Conservation (phyloP, 2,888 invertebrate genomes). For the Embidobia sp. region DNA sequence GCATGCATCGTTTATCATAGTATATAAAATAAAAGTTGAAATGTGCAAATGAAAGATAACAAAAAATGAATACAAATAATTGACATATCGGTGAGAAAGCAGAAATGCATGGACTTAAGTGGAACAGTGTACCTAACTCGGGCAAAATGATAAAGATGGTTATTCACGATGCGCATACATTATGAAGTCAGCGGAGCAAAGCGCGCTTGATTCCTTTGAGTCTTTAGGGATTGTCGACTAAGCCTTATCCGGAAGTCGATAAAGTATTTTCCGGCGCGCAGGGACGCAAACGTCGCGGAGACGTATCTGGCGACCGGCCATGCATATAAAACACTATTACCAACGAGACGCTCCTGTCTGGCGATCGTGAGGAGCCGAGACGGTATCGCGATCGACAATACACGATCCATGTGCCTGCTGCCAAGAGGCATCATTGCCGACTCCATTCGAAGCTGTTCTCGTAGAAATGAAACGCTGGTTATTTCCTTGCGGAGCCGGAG, state of each 20-base stretch:
- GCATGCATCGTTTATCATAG: too few relatives aligned
- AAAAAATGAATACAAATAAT: too few relatives aligned
- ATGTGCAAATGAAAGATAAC: too few relatives aligned
- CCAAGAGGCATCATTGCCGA: slow-evolving; percentile 42
- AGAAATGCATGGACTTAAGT: background rate
- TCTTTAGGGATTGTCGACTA: slow-evolving; percentile 59
- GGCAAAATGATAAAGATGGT: slow-evolving; percentile 47
- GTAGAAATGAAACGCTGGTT: slow-evolving; percentile 60
- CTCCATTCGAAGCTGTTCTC: slow-evolving; percentile 56
- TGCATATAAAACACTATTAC: slow-evolving; percentile 62
- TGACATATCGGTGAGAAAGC: too few relatives aligned
- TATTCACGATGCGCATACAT: slow-evolving; percentile 55
- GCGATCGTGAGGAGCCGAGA: slow-evolving; percentile 16
- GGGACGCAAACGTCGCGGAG: slow-evolving; percentile 45
- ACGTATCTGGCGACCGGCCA: slow-evolving; percentile 61
- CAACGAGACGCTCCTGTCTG: slow-evolving; percentile 20
- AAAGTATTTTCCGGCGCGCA: slow-evolving; percentile 54
- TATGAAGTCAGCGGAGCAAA: slow-evolving; percentile 48
- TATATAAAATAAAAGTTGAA: too few relatives aligned
- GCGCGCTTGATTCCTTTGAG: slow-evolving; percentile 56
- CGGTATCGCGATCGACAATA: slow-evolving; percentile 54
- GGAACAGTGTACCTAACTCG: slow-evolving; percentile 25
- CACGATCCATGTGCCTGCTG: slow-evolving; percentile 43
- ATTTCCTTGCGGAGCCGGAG: too few relatives aligned
- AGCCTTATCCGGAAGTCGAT: slow-evolving; percentile 61